These are phyloP conservation scores for Rhinatrema bivittatum DNA, from an alignment of 2,797 vertebrate genomes.

Conservation along the genomic window DNA sequence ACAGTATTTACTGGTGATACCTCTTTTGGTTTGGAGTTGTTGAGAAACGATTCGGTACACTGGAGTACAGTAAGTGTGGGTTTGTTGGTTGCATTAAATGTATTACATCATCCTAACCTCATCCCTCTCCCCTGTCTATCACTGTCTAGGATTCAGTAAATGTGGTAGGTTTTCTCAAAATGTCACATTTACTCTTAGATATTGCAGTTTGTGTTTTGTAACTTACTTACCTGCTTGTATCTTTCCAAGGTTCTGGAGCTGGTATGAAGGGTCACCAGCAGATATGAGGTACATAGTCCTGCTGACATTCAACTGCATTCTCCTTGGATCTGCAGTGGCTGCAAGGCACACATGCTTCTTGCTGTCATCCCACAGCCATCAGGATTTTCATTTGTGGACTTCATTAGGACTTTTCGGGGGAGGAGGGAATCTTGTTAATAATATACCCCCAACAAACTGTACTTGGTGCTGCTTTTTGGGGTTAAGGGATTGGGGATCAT, in stretches of 20 bases:
- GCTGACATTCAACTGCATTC: slow-evolving; percentile 32
- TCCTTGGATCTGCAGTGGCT: slow-evolving; percentile 38
- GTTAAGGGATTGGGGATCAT: slow-evolving; percentile 51
- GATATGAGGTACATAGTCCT: slow-evolving; percentile 35
- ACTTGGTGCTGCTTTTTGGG: slow-evolving; percentile 48
- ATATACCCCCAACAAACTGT: slow-evolving; percentile 52
- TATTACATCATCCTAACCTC: no score
- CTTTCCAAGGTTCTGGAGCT: slow-evolving; percentile 81
- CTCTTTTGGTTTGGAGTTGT: no score
- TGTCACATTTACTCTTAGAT: no score
- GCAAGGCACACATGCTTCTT: slow-evolving; percentile 40
- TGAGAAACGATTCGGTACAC: no score
- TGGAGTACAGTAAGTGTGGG: no score
- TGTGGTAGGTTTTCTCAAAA: no score
- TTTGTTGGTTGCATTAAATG: no score
- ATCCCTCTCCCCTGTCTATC: no score
- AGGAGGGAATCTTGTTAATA: slow-evolving; percentile 36
- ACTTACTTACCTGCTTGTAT: no score
- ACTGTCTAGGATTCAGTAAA: no score
- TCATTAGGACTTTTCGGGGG: slow-evolving; percentile 34
- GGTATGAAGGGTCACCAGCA: slow-evolving; percentile 65
- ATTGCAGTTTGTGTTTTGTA: no score
- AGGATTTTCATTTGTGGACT: slow-evolving; percentile 14
- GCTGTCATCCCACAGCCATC: slow-evolving; percentile 33
- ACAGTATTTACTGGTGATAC: no score